Conservation (phyloP, 2,888 invertebrate species). For the Gandaritis pyraliata region DNA sequence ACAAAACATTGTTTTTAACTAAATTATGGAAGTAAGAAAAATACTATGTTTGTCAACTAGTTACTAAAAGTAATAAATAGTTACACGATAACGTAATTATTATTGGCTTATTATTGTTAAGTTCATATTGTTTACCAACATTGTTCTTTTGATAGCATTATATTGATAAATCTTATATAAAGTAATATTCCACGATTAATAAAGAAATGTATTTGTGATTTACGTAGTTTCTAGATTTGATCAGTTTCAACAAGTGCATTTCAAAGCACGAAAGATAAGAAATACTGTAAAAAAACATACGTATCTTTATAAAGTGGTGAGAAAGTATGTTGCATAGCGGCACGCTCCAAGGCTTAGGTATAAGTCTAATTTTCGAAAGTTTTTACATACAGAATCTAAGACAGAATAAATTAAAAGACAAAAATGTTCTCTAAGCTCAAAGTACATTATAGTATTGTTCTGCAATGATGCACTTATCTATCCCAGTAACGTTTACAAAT, state of each 20-base stretch:
- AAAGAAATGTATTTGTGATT: background rate
- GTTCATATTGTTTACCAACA: constrained; percentile 18
- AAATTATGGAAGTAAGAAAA: background rate
- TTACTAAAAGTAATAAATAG: background rate
- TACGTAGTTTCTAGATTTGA: background rate
- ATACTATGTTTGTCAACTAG: constrained; percentile 4
- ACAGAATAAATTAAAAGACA: too few species aligned
- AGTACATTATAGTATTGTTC: too few species aligned
- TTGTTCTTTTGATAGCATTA: background rate
- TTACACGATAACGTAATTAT: background rate
- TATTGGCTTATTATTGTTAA: constrained; percentile 17
- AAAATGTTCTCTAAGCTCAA: too few species aligned
- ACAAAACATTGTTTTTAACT: too few species aligned
- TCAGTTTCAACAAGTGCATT: background rate
- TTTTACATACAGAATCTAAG: too few species aligned
- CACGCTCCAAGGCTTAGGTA: too few species aligned
- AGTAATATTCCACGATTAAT: constrained; percentile 5
- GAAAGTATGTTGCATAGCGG: too few species aligned
- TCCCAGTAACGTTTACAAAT: too few species aligned
- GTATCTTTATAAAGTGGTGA: too few species aligned
- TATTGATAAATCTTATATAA: background rate
- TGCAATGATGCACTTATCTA: too few species aligned
- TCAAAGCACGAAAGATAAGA: constrained; percentile 7
- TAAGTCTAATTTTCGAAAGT: too few species aligned
- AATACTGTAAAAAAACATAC: background rate